These are phyloP conservation scores for Camponotus vicinus DNA, from an alignment of 1,140 invertebrate genomes.

Conservation along the genomic window DNA sequence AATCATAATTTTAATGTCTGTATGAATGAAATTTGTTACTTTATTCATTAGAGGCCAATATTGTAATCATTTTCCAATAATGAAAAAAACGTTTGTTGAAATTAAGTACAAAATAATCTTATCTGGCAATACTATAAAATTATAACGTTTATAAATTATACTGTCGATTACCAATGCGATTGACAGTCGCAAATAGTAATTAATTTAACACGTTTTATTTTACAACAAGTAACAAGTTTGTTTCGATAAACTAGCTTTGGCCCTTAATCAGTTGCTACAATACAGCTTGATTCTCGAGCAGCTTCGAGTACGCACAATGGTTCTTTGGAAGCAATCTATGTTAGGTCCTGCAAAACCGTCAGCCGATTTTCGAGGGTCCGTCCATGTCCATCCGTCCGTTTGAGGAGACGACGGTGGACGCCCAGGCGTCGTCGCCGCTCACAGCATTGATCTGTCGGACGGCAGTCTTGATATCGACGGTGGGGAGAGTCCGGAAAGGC, in stretches of 20 bases:
- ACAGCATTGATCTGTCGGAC: constrained; percentile 85
- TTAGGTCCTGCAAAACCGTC: constrained; percentile 50
- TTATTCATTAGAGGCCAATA: constrained; percentile 5
- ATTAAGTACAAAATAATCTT: neutral
- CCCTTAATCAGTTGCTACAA: constrained; percentile 54
- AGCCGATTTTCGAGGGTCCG: constrained; percentile 61
- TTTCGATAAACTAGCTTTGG: neutral
- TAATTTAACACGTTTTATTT: constrained; percentile 6
- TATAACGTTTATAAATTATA: neutral
- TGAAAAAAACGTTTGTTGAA: neutral
- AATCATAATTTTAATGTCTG: neutral
- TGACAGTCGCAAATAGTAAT: neutral
- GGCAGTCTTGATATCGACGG: constrained; percentile 84
- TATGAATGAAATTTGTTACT: neutral
- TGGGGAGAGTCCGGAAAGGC: constrained; percentile 74
- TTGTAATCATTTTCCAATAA: neutral
- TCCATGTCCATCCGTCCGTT: constrained; percentile 72
- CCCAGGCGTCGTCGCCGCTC: constrained; percentile 82
- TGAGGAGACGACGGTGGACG: constrained; percentile 78
- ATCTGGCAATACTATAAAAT: no score
- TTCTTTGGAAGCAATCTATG: constrained; percentile 62
- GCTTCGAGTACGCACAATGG: constrained; percentile 50
- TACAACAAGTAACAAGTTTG: constrained; percentile 8
- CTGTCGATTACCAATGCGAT: neutral
- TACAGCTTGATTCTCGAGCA: constrained; percentile 25